Percentiles rank a stretch among this genome's conserved stretches.
These are phyloP conservation scores for Tupaia chinensis DNA, from an alignment of 2,113 vertebrate species.

Conservation along the genomic window DNA sequence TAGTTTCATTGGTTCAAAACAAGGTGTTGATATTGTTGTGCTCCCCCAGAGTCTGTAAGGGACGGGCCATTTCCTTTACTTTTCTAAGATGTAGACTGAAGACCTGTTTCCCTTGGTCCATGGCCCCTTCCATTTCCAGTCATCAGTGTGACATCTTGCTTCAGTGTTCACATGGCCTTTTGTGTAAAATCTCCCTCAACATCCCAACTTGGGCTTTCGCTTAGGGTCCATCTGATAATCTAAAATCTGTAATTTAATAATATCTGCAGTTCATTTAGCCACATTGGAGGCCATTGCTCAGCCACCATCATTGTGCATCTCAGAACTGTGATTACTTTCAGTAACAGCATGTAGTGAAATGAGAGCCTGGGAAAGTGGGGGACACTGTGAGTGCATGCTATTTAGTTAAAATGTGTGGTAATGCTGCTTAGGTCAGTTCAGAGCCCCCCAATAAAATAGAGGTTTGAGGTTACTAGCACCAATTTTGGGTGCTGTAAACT, in stretches of 20 bases:
- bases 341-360: neutral
- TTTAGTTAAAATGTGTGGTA: neutral
- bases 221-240: neutral
- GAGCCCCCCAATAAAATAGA: neutral
- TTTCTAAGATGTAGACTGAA: neutral
- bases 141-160: neutral
- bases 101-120: neutral
- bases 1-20: neutral
- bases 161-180: neutral
- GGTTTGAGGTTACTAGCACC: neutral
- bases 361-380: neutral
- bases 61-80: neutral
- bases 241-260: neutral
- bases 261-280: neutral
- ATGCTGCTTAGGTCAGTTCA: neutral
- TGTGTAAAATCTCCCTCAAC: neutral
- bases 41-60: neutral
- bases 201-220: neutral
- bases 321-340: constrained; percentile 13
- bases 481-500: neutral
- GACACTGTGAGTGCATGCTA: neutral
- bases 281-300: neutral
- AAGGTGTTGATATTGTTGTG: neutral
- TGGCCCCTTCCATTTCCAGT: neutral
- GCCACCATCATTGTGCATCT: neutral